These are phyloP conservation scores for Tychaedon coryphoeus DNA, from an alignment of 2,113 vertebrate species.

Conservation along the genomic window DNA sequence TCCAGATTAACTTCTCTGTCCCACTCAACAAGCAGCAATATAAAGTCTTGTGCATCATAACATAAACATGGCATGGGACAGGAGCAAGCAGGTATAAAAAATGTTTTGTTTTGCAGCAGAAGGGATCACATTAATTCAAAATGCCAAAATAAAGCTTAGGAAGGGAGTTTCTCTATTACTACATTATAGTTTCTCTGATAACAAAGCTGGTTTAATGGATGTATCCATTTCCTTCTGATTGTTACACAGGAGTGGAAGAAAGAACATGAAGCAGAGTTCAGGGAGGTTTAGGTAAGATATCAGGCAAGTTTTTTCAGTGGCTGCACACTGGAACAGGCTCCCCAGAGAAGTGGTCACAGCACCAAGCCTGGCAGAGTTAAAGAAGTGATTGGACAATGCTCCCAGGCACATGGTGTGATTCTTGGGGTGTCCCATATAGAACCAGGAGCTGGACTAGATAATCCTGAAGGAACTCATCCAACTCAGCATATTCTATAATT, in stretches of 20 bases:
- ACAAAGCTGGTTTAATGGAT: background rate
- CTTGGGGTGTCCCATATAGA: background rate
- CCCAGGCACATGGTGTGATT: background rate
- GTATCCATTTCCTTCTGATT: background rate
- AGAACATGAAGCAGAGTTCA: background rate
- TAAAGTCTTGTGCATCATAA: background rate
- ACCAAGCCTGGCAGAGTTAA: background rate
- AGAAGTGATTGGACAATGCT: fast-evolving
- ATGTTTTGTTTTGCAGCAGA: background rate
- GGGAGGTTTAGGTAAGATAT: background rate
- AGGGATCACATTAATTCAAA: background rate
- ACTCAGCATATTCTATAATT: background rate
- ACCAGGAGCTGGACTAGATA: background rate
- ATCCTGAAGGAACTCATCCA: background rate
- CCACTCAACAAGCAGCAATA: background rate
- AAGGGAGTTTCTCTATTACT: background rate
- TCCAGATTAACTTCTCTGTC: background rate
- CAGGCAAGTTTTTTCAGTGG: background rate
- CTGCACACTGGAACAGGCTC: background rate
- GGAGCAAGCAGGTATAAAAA: background rate
- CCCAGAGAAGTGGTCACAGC: background rate
- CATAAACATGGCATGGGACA: background rate
- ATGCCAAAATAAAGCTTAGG: background rate
- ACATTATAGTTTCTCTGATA: background rate
- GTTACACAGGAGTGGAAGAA: background rate